Evolutionary conservation across 2,888 invertebrate genomes (phyloP), one percentile per base, ranked within the genome.

Genomic region (Chydorus sphaericus): DNA sequence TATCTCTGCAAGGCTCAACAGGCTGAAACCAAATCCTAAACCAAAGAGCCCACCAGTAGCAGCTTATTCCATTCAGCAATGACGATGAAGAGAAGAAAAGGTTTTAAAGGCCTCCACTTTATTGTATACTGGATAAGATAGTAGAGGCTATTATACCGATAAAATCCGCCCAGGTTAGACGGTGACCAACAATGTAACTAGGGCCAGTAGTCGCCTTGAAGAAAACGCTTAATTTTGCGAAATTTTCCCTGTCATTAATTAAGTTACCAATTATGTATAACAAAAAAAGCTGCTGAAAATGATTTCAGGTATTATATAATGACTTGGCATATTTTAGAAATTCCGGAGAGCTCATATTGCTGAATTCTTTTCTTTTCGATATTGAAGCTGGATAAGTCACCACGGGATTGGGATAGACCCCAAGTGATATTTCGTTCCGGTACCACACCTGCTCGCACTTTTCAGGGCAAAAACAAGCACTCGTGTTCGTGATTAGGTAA

Each of bases 211-310:
- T 16, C 1, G 36, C 29, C 26, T 54, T 54, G 33, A 54, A 39
- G 54, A 31, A 54, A 20, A 54, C 48, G 18, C 48, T 54, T 6
- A 54, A 14, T 29, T 31, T 54, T 16, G 39, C 54, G 18, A 54
- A 20, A 37, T 54, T 54, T n/a, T 50, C 16, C 30, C 50, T 50
- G 31, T 28, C n/a, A n/a, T n/a, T n/a, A n/a, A n/a, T n/a, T n/a
- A n/a, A n/a, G n/a, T n/a, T n/a, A n/a, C n/a, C n/a, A n/a, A n/a
- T n/a, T n/a, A n/a, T n/a, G n/a, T n/a, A n/a, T n/a, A n/a, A n/a
- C n/a, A n/a, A n/a, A n/a, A n/a, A n/a, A 8, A 44, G 10, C 3
- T 20, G 2, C 7, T 23, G 14, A 36, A 36, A 36, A 36, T 14
- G 44, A 23, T 44, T 44, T 8, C 2, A 2, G n/a, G n/a, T n/a